phyloP scores from a whole-genome alignment of 1,140 invertebrate species.

The Wasmannia auropunctata region DNA sequence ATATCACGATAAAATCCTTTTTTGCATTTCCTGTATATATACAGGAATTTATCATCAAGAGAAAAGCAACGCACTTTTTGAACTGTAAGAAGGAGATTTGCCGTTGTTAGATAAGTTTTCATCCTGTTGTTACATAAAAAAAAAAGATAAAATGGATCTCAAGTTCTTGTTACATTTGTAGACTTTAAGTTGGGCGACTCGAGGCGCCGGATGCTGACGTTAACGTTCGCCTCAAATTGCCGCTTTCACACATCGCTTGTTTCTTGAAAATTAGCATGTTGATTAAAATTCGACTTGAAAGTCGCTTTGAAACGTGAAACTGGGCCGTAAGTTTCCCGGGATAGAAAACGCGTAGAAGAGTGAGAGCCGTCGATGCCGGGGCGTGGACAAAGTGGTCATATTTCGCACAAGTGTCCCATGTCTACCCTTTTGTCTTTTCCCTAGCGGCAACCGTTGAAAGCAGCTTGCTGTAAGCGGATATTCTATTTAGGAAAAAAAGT shows the following conservation, averaged over 20 bases:
- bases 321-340: constrained; percentile 38
- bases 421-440: constrained; percentile 63
- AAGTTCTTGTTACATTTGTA: constrained; percentile 13
- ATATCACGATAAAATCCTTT: not conserved
- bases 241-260: constrained; percentile 32
- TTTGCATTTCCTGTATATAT: not conserved
- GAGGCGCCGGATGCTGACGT: not conserved
- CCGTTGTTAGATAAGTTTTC: not conserved
- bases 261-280: constrained; percentile 49
- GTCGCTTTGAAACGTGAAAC: constrained; percentile 54
- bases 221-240: constrained; percentile 21
- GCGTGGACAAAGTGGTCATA: constrained; percentile 59
- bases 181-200: not conserved
- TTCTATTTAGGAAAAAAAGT: constrained; percentile 72
- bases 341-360: constrained; percentile 37
- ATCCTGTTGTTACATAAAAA: constrained; percentile 23
- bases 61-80: not conserved
- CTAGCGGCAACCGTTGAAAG: constrained; percentile 64
- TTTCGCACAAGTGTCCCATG: constrained; percentile 64
- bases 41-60: not conserved
- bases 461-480: constrained; percentile 76
- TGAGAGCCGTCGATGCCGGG: constrained; percentile 37
- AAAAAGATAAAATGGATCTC: not conserved
- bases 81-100: not conserved
- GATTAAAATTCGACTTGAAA: constrained; percentile 56